phyloP scores from a whole-genome alignment of 2,113 vertebrate genomes.

The Chaetura pelagica region DNA sequence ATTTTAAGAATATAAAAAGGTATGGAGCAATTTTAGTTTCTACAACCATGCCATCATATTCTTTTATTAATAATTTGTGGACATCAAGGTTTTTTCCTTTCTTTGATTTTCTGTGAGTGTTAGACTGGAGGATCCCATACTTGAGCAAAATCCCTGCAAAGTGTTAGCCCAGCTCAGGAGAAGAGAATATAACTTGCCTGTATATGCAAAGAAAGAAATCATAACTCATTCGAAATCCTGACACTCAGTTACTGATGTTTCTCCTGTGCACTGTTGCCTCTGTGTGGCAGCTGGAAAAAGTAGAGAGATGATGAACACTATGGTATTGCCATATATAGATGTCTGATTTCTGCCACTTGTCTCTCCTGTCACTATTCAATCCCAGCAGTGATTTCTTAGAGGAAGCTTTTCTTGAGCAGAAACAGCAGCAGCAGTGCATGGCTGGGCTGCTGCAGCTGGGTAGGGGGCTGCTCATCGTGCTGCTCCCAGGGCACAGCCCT shows the following conservation, averaged over 20 bases:
- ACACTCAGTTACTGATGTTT: background rate
- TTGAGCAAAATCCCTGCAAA: background rate
- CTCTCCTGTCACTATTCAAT: constrained; percentile 32
- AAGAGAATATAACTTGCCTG: background rate
- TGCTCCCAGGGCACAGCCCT: background rate
- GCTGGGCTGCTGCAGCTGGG: background rate
- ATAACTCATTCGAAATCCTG: constrained; percentile 22
- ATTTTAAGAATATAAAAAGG: background rate
- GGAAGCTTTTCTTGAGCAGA: constrained; percentile 42
- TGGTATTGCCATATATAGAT: constrained; percentile 14
- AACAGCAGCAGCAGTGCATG: constrained; percentile 24
- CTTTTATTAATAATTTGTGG: background rate
- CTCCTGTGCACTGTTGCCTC: constrained; percentile 35
- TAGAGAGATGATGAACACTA: constrained; percentile 47
- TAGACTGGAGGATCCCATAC: background rate
- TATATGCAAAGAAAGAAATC: background rate
- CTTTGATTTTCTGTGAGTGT: background rate
- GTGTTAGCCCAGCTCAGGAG: background rate
- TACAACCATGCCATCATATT: background rate
- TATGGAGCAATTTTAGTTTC: background rate
- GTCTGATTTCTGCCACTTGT: constrained; percentile 47
- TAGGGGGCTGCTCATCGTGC: background rate
- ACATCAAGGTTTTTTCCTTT: background rate
- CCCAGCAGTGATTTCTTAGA: constrained; percentile 31
- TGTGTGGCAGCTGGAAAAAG: constrained; percentile 39